Evolutionary conservation across 2,888 invertebrate species (phyloP), one percentile per base, ranked within the genome.

Genomic region (Ariolimax columbianus): DNA sequence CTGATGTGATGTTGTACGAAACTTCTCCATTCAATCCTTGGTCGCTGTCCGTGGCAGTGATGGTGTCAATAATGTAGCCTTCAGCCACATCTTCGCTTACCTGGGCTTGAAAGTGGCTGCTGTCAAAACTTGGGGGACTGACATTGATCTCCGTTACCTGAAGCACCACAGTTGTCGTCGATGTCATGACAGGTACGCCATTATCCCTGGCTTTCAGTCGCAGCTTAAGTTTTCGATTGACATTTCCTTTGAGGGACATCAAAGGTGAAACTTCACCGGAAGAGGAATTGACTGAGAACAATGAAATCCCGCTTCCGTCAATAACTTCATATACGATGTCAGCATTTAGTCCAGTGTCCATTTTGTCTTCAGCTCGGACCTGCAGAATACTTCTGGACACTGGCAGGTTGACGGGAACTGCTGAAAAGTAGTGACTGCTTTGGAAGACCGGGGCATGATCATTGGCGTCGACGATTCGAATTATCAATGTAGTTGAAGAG

Each of bases 1-100:
- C 98, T 23, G 83, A 86, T 6, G 89, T 86, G 30, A 92, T 91
- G 43, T 82, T 83, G 93, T 98, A 98, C 23, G 96, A 95, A 0
- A 98, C 95, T 95, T 97, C 96, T 9, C 98, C 98, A 93, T 98
- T 98, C 0, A 98, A 97, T 0, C 98, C 98, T 95, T 95, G 38
- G 92, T 98, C 98, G 86, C 95, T 95, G 93, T 98, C 98, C 0
- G 96, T 96, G 7, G 98, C 98, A 88, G 95, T 96, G 0, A 98
- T 96, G 0, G 97, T 97, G 6, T 89, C 94, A 88, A 98, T 97
- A 0, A 97, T 96, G 0, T 97, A 96, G 1, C 97, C 97, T 0
- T 97, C 95, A 0, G 97, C 97, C 92, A 97, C 97, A 94, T 97
- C 98, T 95, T 98, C 98, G 0, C 97, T 97, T 0, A 98, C 97